Percentiles rank a stretch among this genome's conserved stretches.
phyloP scores from a whole-genome alignment of 2,888 invertebrate species.

The Pimpla rufipes region DNA sequence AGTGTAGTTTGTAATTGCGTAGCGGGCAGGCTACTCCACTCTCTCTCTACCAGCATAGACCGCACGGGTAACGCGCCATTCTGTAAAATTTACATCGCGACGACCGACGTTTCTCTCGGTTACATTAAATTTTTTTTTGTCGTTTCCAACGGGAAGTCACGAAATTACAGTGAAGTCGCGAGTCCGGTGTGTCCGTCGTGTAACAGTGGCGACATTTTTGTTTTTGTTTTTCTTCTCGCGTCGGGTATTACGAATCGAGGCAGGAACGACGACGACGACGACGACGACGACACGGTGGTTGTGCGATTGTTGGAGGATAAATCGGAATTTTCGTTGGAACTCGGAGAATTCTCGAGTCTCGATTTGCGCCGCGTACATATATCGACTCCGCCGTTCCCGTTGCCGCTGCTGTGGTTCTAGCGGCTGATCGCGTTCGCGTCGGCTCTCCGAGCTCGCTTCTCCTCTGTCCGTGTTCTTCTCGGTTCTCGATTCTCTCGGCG shows the following conservation, averaged over 20 bases:
- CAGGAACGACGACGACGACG: no score
- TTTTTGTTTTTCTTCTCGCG: constrained; percentile 20
- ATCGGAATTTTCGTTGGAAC: constrained; percentile 25
- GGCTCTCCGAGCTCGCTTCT: constrained; percentile 43
- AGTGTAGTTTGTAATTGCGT: constrained; percentile 66
- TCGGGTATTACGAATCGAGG: no score
- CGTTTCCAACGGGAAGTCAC: no score
- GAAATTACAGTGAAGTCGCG: no score
- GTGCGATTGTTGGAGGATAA: constrained; percentile 17
- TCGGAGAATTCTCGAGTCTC: constrained; percentile 49
- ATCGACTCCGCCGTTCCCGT: constrained; percentile 55
- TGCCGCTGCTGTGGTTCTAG: constrained; percentile 68
- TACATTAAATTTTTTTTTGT: no score
- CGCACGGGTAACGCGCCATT: no score
- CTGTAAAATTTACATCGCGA: no score
- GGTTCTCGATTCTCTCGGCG: constrained; percentile 22
- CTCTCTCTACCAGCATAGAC: constrained; percentile 1
- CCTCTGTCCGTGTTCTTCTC: constrained; percentile 63
- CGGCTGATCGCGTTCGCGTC: constrained; percentile 73
- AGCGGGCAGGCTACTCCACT: constrained; percentile 30
- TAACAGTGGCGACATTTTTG: no score
- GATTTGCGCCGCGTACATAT: constrained; percentile 23
- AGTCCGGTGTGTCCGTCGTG: no score
- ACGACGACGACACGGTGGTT: no score
- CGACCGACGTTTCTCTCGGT: no score